Conservation (phyloP, 1,140 invertebrate species). For the Linepithema humile region DNA sequence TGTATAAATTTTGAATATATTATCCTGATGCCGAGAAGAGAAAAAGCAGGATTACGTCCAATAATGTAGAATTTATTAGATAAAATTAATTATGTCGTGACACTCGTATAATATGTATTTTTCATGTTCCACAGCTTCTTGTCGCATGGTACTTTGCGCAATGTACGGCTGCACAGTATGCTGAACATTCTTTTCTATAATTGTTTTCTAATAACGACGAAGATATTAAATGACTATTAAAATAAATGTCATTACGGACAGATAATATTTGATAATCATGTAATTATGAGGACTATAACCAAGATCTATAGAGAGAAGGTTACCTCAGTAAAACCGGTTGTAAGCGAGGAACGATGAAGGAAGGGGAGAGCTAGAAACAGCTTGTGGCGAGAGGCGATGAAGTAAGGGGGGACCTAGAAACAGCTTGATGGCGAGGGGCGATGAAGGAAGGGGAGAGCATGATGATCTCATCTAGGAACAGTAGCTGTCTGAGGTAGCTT, state of each 20-base stretch:
- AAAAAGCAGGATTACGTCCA: constrained; percentile 29
- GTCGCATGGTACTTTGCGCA: not conserved
- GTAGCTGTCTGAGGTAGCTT: no score
- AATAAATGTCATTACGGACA: not conserved
- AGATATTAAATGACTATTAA: constrained; percentile 50
- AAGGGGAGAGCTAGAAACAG: no score
- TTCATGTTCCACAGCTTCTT: constrained; percentile 31
- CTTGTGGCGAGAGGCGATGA: no score
- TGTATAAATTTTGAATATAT: constrained; percentile 57
- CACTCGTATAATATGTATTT: constrained; percentile 10
- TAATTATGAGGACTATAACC: constrained; percentile 4
- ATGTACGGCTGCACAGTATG: constrained; percentile 37
- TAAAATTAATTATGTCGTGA: constrained; percentile 51
- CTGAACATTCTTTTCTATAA: constrained; percentile 59
- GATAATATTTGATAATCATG: not conserved
- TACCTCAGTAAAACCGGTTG: no score
- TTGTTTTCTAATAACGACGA: not conserved
- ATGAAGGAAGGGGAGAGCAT: no score
- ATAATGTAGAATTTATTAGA: constrained; percentile 39
- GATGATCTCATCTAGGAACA: no score
- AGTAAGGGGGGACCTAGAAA: no score
- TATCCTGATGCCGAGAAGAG: constrained; percentile 72
- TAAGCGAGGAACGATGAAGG: no score
- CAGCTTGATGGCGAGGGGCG: no score
- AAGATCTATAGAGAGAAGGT: no score